phyloP scores from a whole-genome alignment of 1,140 invertebrate species.

The Tetramorium alpestre region DNA sequence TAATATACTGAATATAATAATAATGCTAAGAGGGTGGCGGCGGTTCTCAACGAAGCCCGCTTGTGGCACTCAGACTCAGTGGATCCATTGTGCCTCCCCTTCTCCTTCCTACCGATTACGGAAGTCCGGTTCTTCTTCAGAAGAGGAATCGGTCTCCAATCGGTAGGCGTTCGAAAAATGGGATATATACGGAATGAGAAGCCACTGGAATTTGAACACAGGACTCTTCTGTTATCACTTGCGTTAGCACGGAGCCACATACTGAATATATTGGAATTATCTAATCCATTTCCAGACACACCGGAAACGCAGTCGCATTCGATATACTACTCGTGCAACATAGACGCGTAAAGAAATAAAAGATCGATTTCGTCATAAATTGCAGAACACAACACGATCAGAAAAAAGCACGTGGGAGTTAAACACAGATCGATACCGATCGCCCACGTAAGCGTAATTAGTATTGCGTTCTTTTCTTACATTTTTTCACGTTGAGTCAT shows the following conservation, averaged over 20 bases:
- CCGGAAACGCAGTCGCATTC: not conserved
- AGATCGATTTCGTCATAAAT: conserved; percentile 22
- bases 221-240: too few species aligned
- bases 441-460: conserved; percentile 37
- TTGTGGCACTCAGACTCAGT: too few species aligned
- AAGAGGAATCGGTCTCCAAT: too few species aligned
- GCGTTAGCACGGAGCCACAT: too few species aligned
- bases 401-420: conserved; percentile 12
- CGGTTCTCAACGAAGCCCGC: too few species aligned
- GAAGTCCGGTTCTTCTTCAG: too few species aligned
- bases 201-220: too few species aligned
- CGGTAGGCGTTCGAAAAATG: too few species aligned
- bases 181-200: too few species aligned
- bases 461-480: conserved; percentile 32
- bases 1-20: not conserved
- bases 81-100: too few species aligned
- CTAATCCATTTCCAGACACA: not conserved
- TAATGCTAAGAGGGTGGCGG: too few species aligned
- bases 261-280: not conserved
- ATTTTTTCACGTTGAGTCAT: conserved; percentile 47
- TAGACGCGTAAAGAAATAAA: not conserved
- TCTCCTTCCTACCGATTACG: too few species aligned
- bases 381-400: conserved; percentile 7
- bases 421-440: conserved; percentile 23
- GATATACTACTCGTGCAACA: not conserved